Conservation (phyloP, 1,140 invertebrate genomes). For the Archivesica marissinica region DNA sequence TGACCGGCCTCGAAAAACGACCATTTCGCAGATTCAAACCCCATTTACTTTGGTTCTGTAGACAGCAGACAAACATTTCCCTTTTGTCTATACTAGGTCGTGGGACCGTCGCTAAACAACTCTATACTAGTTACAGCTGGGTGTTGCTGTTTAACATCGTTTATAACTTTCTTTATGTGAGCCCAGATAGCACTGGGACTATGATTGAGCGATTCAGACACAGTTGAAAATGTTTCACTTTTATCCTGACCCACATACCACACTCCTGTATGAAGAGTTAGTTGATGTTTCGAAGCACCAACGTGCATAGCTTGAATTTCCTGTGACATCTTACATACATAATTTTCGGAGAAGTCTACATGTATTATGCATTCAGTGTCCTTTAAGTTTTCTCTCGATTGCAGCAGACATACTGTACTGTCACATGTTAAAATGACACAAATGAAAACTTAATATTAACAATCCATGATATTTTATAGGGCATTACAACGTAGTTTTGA, state of each 20-base stretch:
- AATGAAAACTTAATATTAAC: too few species aligned
- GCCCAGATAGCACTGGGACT: slow-evolving; percentile 63
- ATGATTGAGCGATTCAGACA: slow-evolving; percentile 59
- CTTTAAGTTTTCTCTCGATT: background rate
- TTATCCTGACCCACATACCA: background rate
- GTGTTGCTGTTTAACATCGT: slow-evolving; percentile 34
- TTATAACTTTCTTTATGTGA: slow-evolving; percentile 52
- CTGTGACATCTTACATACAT: slow-evolving; percentile 23
- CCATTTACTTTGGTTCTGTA: slow-evolving; percentile 16
- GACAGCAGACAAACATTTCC: slow-evolving; percentile 62
- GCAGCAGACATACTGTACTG: too few species aligned
- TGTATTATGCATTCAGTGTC: slow-evolving; percentile 59
- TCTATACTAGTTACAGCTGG: slow-evolving; percentile 50
- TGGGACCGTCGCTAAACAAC: slow-evolving; percentile 66
- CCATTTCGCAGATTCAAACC: slow-evolving; percentile 74
- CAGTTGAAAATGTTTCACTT: slow-evolving; percentile 36
- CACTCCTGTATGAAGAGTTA: slow-evolving; percentile 50
- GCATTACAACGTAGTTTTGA: too few species aligned
- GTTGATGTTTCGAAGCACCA: slow-evolving; percentile 60
- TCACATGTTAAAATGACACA: too few species aligned
- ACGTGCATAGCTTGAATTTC: slow-evolving; percentile 67
- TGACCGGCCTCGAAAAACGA: slow-evolving; percentile 84
- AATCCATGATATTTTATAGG: too few species aligned
- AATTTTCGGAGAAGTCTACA: slow-evolving; percentile 68
- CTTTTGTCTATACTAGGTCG: slow-evolving; percentile 66